These are phyloP conservation scores for Agrochola litura DNA, from an alignment of 2,888 invertebrate genomes.

Conservation along the genomic window DNA sequence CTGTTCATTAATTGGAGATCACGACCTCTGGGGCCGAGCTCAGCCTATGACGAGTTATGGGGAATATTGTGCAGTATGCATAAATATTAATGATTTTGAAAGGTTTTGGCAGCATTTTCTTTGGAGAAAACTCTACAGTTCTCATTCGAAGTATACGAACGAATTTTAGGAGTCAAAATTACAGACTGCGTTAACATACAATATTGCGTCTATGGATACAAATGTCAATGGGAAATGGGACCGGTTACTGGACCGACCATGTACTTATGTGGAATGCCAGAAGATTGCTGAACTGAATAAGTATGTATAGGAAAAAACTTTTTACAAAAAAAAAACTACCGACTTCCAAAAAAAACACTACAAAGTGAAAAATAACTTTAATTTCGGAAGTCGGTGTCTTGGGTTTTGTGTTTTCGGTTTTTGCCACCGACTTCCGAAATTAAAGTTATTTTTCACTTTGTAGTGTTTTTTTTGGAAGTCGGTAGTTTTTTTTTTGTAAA, in stretches of 20 bases:
- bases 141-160: background rate
- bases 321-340: too few species aligned
- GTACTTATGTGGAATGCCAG: background rate
- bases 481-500: too few species aligned
- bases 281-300: background rate
- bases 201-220: background rate
- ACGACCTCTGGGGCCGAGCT: constrained; percentile 57
- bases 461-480: too few species aligned
- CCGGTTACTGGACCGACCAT: too few species aligned
- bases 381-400: too few species aligned
- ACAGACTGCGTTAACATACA: background rate
- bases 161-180: background rate
- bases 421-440: too few species aligned
- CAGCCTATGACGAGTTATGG: constrained; percentile 44
- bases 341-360: too few species aligned
- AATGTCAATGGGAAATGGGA: background rate
- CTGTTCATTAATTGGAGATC: constrained; percentile 64
- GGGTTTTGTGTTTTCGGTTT: too few species aligned
- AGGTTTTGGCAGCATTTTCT: background rate
- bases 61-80: constrained; percentile 23
- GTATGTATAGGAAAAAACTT: background rate
- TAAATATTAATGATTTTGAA: background rate
- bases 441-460: too few species aligned
- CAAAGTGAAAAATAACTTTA: too few species aligned
- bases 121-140: background rate